Evolutionary conservation across 1,140 invertebrate species (phyloP).

Genomic region (Heliconius melpomene): DNA sequence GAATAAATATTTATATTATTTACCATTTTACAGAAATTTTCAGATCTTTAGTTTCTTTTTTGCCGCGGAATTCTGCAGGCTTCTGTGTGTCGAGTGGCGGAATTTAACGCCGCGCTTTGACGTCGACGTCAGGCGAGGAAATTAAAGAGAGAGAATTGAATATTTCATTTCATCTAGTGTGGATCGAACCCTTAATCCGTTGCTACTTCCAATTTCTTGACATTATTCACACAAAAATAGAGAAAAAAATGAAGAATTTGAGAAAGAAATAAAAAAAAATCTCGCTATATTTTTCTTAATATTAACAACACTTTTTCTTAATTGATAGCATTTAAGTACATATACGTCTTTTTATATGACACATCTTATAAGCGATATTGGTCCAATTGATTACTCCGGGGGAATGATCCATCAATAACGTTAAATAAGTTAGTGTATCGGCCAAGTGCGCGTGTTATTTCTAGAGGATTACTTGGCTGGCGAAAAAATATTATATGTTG

Average conservation of each 20-base stretch:
- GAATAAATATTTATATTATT: background rate
- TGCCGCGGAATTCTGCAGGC: too few relatives aligned
- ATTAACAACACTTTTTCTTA: background rate
- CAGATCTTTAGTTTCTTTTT: too few relatives aligned
- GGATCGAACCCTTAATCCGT: too few relatives aligned
- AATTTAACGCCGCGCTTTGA: too few relatives aligned
- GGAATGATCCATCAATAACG: conserved; percentile 29
- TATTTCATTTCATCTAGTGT: too few relatives aligned
- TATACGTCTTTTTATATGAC: background rate
- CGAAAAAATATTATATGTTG: background rate
- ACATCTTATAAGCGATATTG: conserved; percentile 29
- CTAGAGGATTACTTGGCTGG: background rate
- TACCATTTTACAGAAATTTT: background rate
- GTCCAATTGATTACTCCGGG: conserved; percentile 35
- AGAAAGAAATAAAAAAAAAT: too few relatives aligned
- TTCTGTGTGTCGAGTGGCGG: too few relatives aligned
- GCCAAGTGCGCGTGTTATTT: conserved; percentile 24
- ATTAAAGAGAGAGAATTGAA: too few relatives aligned
- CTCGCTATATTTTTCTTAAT: background rate
- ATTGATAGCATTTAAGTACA: background rate
- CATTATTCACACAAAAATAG: too few relatives aligned
- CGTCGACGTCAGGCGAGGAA: too few relatives aligned
- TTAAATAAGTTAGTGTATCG: conserved; percentile 34
- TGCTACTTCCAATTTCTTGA: too few relatives aligned
- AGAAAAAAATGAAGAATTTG: too few relatives aligned